Evolutionary conservation across 1,140 invertebrate species (phyloP).

Genomic region (Diorhabda carinulata): DNA sequence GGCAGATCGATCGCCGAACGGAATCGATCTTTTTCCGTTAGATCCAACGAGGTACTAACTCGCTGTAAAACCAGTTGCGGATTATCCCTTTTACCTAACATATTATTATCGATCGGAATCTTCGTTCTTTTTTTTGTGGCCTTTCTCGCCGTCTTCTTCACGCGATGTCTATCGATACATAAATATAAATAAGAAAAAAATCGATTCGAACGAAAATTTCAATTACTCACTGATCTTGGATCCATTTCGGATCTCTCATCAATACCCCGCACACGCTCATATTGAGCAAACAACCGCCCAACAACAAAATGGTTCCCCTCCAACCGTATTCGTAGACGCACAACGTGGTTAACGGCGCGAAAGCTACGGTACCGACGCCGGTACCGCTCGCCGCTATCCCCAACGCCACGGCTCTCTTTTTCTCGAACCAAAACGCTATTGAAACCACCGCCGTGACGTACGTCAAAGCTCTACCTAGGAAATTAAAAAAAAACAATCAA

Average conservation of each 20-base stretch:
- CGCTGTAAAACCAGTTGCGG: slow-evolving; percentile 56
- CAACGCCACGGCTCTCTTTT: slow-evolving; percentile 84
- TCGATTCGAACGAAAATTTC: not conserved
- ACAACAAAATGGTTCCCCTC: slow-evolving; percentile 77
- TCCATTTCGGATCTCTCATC: slow-evolving; percentile 82
- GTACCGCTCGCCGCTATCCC: slow-evolving; percentile 88
- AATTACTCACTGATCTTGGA: slow-evolving; percentile 49
- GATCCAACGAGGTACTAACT: slow-evolving; percentile 52
- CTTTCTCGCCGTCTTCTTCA: not conserved
- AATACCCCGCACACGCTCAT: slow-evolving; percentile 83
- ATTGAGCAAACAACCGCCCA: slow-evolving; percentile 59
- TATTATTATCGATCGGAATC: not conserved
- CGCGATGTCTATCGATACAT: not conserved
- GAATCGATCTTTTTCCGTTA: slow-evolving; percentile 37
- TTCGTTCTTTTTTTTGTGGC: not conserved
- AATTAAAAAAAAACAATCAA: not conserved
- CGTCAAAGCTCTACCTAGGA: slow-evolving; percentile 69
- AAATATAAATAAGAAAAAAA: too few relatives aligned
- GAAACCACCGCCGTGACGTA: slow-evolving; percentile 88
- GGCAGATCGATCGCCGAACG: slow-evolving; percentile 69
- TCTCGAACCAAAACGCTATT: slow-evolving; percentile 96
- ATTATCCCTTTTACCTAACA: not conserved
- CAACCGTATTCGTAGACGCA: slow-evolving; percentile 78
- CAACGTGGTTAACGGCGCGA: slow-evolving; percentile 74
- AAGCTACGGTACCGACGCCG: slow-evolving; percentile 79